These are phyloP conservation scores for Corydoras sp. DNA, from an alignment of 2,113 vertebrate species.

Conservation along the genomic window DNA sequence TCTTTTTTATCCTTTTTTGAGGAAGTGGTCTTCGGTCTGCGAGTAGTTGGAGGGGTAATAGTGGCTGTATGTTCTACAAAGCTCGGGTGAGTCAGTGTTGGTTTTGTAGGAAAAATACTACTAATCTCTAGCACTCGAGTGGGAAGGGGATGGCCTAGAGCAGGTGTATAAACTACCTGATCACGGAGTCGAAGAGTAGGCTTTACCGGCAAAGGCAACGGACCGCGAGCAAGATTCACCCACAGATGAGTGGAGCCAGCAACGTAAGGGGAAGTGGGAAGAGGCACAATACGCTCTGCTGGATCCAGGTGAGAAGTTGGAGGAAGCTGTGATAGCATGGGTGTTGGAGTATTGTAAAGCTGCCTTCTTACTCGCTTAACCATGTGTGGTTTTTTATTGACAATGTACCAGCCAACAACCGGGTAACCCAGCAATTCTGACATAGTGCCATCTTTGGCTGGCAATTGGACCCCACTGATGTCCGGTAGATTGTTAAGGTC, in stretches of 20 bases:
- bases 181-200: constrained; percentile 86
- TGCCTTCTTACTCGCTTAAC: constrained; percentile 84
- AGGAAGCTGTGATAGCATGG: constrained; percentile 79
- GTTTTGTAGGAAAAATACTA: constrained; percentile 70
- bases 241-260: constrained; percentile 78
- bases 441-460: constrained; percentile 90
- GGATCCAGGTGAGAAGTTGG: constrained; percentile 82
- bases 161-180: constrained; percentile 85
- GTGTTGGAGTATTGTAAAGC: constrained; percentile 88
- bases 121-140: constrained; percentile 79
- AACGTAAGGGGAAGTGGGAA: constrained; percentile 83
- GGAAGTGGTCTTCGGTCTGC: constrained; percentile 75
- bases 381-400: constrained; percentile 88
- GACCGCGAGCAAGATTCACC: constrained; percentile 81
- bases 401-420: constrained; percentile 95
- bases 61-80: constrained; percentile 79
- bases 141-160: constrained; percentile 80
- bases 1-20: constrained; percentile 77
- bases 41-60: constrained; percentile 78
- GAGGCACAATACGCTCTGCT: constrained; percentile 80
- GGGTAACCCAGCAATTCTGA: constrained; percentile 86
- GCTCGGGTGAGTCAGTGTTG: constrained; percentile 76
- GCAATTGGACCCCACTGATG: constrained; percentile 81
- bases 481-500: constrained; percentile 85
- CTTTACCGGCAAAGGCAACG: constrained; percentile 81